Base-by-base conservation (phyloP, 2,797 vertebrate genomes). In the Sebastes variabilis region DNA sequence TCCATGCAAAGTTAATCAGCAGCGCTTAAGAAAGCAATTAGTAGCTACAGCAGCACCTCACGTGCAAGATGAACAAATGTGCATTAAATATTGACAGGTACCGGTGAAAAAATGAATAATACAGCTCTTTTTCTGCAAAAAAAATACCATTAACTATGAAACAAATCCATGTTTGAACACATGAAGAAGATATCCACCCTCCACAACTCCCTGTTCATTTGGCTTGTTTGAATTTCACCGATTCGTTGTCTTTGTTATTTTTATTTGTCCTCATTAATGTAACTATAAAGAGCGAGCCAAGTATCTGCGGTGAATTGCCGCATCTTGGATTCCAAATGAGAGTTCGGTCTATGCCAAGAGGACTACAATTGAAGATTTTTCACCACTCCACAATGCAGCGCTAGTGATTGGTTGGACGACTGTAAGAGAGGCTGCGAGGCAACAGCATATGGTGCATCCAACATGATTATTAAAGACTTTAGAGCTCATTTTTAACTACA, bases 1-100 rank as follows among this genome's bases (percentile, higher is more conserved):
- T 85, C 58, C 73, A 67, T 87, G 84, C 87, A 78, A 77, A 90
- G 70, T 81, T 93, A 92, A 94, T 95, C 89, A 93, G 85, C 83
- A 72, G 75, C 29, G 49, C 34, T 77, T 89, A 84, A 83, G 75
- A 87, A 91, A 92, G 89, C 87, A 90, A 92, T 93, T 94, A 94
- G 87, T 46, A 77, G 82, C 83, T 82, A 73, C 80, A 82, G 82
- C 79, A 72, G 60, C 73, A 80, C 32, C 74, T 91, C 74, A 70
- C 18, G 49, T 76, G 36, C 68, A 62, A 79, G 81, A 79, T 68
- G 67, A 85, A 66, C 36, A 49, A 79, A 81, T 59, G 30, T 79
- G 70, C 72, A 55, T 61, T 34, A 60, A 66, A 66, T 79, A 68
- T 69, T 77, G 80, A 86, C 49, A 75, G 27, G 42, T 72, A 54